Percentiles rank a stretch among this genome's conserved stretches.
Evolutionary conservation across 2,113 vertebrate genomes (phyloP).

Genomic region (Bujurquina vittata): DNA sequence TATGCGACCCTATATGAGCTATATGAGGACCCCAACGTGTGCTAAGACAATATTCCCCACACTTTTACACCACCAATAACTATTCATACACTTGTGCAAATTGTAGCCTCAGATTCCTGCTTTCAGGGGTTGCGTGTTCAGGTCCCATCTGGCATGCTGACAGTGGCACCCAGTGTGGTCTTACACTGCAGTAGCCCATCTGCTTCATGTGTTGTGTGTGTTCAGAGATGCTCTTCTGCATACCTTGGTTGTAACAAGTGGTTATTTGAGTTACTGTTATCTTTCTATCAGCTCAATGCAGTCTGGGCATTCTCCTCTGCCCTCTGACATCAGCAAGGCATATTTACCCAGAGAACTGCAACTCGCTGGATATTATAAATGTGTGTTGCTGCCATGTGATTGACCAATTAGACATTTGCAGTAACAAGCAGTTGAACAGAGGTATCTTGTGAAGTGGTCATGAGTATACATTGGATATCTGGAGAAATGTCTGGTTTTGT

Average conservation of each 20-base stretch:
- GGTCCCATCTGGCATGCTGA: not conserved
- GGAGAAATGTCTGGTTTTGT: not conserved
- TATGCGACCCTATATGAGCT: too few species aligned
- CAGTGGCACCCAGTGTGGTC: not conserved
- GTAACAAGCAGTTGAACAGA: not conserved
- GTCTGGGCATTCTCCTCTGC: too few species aligned
- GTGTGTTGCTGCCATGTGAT: not conserved
- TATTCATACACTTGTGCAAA: not conserved
- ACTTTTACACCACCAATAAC: too few species aligned
- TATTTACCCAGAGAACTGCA: too few species aligned
- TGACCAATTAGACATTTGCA: not conserved
- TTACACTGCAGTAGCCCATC: not conserved
- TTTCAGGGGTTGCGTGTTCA: not conserved
- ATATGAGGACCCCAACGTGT: too few species aligned
- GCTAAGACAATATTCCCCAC: too few species aligned
- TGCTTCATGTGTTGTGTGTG: not conserved
- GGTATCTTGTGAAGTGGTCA: accelerated
- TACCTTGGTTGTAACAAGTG: not conserved
- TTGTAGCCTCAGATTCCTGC: not conserved
- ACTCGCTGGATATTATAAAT: too few species aligned
- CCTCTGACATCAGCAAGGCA: too few species aligned
- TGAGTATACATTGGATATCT: not conserved
- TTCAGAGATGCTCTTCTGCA: not conserved
- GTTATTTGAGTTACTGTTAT: not conserved
- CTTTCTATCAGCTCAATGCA: not conserved